Percentiles rank a stretch among this genome's conserved stretches.
Conservation (phyloP, 2,797 vertebrate genomes). For the Pangasius macronema region DNA sequence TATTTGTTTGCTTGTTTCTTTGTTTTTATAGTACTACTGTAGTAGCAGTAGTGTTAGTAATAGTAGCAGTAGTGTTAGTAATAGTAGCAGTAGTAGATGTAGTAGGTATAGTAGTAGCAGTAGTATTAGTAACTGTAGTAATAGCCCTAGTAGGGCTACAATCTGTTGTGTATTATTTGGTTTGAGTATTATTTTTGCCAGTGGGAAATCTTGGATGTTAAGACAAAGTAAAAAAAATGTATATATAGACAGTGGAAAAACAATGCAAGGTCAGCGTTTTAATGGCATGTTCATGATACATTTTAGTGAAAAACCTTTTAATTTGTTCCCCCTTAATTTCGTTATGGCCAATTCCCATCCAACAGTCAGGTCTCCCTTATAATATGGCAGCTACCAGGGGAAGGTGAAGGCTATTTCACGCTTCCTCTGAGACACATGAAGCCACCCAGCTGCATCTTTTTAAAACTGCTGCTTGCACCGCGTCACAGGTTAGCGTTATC, state of each 20-base stretch:
- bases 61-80: neutral
- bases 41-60: neutral
- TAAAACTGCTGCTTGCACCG: neutral
- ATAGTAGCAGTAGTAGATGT: neutral
- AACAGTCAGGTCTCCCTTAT: neutral
- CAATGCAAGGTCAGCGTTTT: neutral
- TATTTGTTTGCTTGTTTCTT: neutral
- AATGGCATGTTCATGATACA: neutral
- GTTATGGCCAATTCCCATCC: neutral
- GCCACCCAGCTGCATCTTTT: neutral
- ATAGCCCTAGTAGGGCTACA: neutral
- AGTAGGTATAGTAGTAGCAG: neutral
- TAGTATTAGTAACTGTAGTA: neutral
- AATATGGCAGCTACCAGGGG: neutral
- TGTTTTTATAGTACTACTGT: neutral
- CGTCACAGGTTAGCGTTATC: neutral
- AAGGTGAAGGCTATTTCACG: neutral
- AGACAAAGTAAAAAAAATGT: neutral
- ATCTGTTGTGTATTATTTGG: neutral
- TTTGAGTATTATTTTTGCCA: neutral
- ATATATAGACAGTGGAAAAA: neutral
- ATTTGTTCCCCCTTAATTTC: neutral
- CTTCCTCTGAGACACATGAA: neutral
- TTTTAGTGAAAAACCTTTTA: neutral
- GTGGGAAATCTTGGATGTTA: neutral